phyloP scores from a whole-genome alignment of 1,140 invertebrate genomes.

The Habropoda laboriosa region DNA sequence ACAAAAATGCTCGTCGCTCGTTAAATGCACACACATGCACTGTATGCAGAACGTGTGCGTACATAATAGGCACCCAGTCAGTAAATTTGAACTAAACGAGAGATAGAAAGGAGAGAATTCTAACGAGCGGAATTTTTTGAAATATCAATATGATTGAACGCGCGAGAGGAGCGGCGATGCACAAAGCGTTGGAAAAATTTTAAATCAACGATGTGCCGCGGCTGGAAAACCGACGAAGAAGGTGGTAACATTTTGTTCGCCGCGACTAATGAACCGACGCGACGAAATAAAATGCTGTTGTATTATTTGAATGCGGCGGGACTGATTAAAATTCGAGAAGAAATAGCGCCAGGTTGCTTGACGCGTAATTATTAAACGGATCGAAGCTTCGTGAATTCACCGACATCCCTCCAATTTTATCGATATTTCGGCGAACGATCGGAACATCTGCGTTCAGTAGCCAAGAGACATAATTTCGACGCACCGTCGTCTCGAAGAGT shows the following conservation, averaged over 20 bases:
- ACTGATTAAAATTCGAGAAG: neutral
- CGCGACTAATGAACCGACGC: neutral
- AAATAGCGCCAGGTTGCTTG: neutral
- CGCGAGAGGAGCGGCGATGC: neutral
- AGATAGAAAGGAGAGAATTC: neutral
- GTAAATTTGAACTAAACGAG: neutral
- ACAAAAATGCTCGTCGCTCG: neutral
- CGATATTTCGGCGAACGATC: too few relatives aligned
- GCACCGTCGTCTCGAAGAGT: too few relatives aligned
- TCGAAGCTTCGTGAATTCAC: neutral
- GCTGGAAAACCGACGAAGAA: too few relatives aligned
- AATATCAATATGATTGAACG: accelerated
- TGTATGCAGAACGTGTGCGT: too few relatives aligned
- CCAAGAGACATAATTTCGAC: too few relatives aligned
- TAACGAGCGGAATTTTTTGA: neutral
- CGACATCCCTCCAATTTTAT: neutral
- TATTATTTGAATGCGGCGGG: neutral
- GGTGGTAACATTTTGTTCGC: neutral
- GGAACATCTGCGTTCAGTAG: too few relatives aligned
- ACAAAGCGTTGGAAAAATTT: neutral
- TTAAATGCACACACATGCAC: too few relatives aligned
- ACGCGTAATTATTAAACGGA: neutral
- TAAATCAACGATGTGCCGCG: neutral
- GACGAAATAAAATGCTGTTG: neutral
- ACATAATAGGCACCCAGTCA: too few relatives aligned